Conservation (phyloP, 2,113 vertebrate species). For the Daphoenositta chrysoptera region DNA sequence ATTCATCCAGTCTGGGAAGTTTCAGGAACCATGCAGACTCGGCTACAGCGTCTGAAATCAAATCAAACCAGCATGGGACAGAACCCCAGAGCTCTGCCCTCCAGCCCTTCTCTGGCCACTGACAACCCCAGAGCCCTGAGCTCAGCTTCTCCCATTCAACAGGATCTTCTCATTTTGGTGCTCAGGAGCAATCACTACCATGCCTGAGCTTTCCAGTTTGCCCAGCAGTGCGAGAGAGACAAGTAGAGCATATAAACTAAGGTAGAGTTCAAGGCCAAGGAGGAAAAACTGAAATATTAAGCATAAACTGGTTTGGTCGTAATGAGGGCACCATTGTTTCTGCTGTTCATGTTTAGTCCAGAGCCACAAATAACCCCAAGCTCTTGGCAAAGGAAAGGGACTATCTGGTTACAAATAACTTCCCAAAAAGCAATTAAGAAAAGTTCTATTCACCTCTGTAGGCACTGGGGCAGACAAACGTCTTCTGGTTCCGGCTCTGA, state of each 20-base stretch:
- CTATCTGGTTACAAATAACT: neutral
- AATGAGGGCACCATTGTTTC: neutral
- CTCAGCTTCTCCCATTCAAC: neutral
- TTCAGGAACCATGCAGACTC: fast-evolving
- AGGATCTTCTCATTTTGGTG: neutral
- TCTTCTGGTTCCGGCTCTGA: neutral
- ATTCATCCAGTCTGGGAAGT: neutral
- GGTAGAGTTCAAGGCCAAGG: neutral
- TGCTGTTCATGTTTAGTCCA: neutral
- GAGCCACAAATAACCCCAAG: neutral
- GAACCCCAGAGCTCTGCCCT: neutral
- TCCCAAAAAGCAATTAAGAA: neutral
- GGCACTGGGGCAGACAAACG: neutral
- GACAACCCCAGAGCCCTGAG: neutral
- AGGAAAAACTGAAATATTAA: neutral
- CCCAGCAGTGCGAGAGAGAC: neutral
- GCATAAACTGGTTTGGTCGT: neutral
- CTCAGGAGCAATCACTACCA: neutral
- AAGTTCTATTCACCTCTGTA: neutral
- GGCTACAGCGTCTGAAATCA: neutral
- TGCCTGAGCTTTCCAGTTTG: neutral
- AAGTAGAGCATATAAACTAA: neutral
- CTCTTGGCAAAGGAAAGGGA: neutral
- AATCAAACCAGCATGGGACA: neutral
- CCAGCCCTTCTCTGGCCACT: neutral